Conservation (phyloP, 2,113 vertebrate species). For the Hoplias malabaricus region DNA sequence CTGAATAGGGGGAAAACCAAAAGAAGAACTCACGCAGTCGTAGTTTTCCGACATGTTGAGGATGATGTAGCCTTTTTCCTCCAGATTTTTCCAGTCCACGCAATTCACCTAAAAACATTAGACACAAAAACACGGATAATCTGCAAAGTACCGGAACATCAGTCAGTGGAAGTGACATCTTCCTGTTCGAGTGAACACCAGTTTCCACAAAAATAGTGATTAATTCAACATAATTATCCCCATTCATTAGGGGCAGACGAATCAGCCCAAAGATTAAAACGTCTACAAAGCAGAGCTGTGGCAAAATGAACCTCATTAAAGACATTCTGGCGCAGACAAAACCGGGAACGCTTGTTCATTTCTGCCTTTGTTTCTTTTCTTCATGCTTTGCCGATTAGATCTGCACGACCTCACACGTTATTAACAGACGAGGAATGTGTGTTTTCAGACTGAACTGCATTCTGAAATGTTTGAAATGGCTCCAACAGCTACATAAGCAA, state of each 20-base stretch:
- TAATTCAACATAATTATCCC: neutral
- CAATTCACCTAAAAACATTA: constrained; percentile 82
- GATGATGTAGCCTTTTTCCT: constrained; percentile 85
- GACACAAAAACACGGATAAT: neutral
- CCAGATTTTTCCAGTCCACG: constrained; percentile 89
- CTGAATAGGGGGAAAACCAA: neutral
- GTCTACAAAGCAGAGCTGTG: neutral
- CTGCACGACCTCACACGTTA: neutral
- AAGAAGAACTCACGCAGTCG: constrained; percentile 86
- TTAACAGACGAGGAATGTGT: neutral
- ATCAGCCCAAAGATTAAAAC: neutral
- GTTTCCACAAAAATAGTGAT: neutral
- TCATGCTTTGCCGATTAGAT: neutral
- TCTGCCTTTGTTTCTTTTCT: neutral
- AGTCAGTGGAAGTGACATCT: neutral
- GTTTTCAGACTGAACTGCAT: neutral
- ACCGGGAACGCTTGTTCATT: neutral
- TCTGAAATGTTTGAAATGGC: neutral
- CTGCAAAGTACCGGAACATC: neutral
- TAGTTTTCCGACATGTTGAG: constrained; percentile 91
- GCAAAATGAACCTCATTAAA: constrained; percentile 9
- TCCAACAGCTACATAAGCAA: neutral
- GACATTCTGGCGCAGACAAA: neutral
- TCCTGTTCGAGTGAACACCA: neutral
- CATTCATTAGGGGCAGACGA: neutral